These are phyloP conservation scores for Temnopleurus reevesii DNA, from an alignment of 53 echinoderm and acorn worm species.

Conservation along the genomic window DNA sequence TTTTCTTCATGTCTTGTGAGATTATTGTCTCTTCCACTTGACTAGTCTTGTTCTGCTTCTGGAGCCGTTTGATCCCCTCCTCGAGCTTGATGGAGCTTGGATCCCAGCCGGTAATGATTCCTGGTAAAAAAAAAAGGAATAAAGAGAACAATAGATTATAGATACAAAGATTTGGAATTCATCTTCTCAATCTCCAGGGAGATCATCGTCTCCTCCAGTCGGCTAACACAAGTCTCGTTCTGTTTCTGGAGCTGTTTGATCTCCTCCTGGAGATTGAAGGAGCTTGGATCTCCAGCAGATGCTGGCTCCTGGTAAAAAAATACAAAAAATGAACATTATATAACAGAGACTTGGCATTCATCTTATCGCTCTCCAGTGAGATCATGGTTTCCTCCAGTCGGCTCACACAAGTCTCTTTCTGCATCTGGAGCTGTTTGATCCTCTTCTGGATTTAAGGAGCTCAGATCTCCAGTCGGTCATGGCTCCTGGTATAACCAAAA, in stretches of 20 bases:
- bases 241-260: constrained; percentile 8
- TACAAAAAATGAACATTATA: no score
- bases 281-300: no score
- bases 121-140: no score
- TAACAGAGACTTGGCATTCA: constrained; percentile 58
- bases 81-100: no score
- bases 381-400: constrained; percentile 68
- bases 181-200: constrained; percentile 79
- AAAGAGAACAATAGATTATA: no score
- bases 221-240: constrained; percentile 51
- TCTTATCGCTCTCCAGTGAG: constrained; percentile 74
- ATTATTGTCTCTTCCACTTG: constrained; percentile 67
- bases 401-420: constrained; percentile 42
- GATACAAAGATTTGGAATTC: no score
- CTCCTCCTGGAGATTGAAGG: not conserved
- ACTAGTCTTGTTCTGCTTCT: constrained; percentile 40
- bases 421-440: constrained; percentile 11
- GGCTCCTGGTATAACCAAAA: no score
- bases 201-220: constrained; percentile 75
- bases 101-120: no score
- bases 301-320: not conserved
- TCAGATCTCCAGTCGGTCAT: no score
- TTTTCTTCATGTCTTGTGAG: constrained; percentile 70
- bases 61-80: constrained; percentile 10
- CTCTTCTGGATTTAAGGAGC: constrained; percentile 33